Conservation (phyloP, 1,140 invertebrate species). For the Maniola jurtina region DNA sequence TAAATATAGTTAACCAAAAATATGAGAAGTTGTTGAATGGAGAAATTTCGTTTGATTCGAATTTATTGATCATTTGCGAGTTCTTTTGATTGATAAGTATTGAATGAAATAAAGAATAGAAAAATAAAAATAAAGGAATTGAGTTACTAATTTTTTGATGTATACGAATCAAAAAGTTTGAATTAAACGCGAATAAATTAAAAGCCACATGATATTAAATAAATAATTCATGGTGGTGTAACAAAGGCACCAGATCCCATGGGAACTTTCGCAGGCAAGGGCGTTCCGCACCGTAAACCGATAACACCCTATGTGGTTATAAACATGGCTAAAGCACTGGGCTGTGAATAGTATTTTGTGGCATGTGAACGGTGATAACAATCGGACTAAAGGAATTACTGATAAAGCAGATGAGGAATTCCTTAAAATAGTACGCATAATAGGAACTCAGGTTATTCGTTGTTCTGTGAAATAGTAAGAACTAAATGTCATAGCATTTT, state of each 20-base stretch:
- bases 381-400: background rate
- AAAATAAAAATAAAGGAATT: too few relatives aligned
- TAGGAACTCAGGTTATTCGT: too few relatives aligned
- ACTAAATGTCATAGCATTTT: too few relatives aligned
- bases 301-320: constrained; percentile 21
- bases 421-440: background rate
- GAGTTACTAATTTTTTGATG: background rate
- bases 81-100: too few relatives aligned
- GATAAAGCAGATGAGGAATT: background rate
- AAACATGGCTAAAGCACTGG: background rate
- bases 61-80: too few relatives aligned
- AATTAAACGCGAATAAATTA: constrained; percentile 1
- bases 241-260: constrained; percentile 48
- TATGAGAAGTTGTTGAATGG: too few relatives aligned
- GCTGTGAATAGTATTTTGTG: constrained; percentile 7
- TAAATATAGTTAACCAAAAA: too few relatives aligned
- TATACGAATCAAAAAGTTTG: background rate
- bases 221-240: constrained; percentile 30
- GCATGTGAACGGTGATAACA: constrained; percentile 5
- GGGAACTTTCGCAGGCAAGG: constrained; percentile 55
- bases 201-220: constrained; percentile 8
- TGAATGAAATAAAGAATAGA: background rate
- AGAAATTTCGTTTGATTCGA: too few relatives aligned
- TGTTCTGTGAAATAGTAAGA: too few relatives aligned
- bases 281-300: constrained; percentile 44